Conservation (phyloP, 2,113 vertebrate species). For the Labeo catla region DNA sequence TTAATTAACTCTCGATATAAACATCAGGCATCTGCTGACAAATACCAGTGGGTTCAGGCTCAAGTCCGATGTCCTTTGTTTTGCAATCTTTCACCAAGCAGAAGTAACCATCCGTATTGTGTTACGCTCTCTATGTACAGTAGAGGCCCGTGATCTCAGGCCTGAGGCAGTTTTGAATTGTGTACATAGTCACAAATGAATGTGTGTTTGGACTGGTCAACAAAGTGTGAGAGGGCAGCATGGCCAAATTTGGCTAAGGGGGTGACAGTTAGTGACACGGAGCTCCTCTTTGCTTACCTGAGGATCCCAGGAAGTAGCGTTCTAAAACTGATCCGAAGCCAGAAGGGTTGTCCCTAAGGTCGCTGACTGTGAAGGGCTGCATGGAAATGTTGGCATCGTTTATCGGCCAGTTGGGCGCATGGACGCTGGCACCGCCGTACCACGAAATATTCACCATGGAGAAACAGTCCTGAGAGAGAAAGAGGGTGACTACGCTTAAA, state of each 20-base stretch:
- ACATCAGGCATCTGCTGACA: constrained; percentile 71
- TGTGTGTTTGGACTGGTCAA: constrained; percentile 36
- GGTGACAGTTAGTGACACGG: constrained; percentile 15
- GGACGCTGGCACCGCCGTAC: constrained; percentile 83
- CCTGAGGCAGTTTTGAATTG: constrained; percentile 8
- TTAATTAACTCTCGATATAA: constrained; percentile 66
- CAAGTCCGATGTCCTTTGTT: constrained; percentile 64
- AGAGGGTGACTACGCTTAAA: background rate
- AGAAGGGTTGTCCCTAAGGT: constrained; percentile 73
- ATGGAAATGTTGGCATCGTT: constrained; percentile 76
- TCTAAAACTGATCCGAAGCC: constrained; percentile 85
- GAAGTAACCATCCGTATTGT: constrained; percentile 58
- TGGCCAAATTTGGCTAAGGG: constrained; percentile 4
- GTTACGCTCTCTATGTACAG: constrained; percentile 62
- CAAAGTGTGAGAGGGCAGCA: constrained; percentile 13
- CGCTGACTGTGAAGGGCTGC: constrained; percentile 80
- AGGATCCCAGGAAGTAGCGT: constrained; percentile 87
- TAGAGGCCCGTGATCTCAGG: constrained; percentile 16
- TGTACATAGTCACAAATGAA: constrained; percentile 7
- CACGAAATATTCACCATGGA: constrained; percentile 90
- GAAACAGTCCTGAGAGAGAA: constrained; percentile 83
- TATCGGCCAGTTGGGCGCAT: constrained; percentile 83
- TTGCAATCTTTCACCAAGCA: constrained; percentile 67
- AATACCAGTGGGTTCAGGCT: constrained; percentile 65
- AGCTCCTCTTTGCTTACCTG: constrained; percentile 76